A percentile compares a stretch with the other conserved stretches of the same genome.
These are phyloP conservation scores for Nannobrachium achirus DNA, from an alignment of 2,113 vertebrate species.

Conservation along the genomic window DNA sequence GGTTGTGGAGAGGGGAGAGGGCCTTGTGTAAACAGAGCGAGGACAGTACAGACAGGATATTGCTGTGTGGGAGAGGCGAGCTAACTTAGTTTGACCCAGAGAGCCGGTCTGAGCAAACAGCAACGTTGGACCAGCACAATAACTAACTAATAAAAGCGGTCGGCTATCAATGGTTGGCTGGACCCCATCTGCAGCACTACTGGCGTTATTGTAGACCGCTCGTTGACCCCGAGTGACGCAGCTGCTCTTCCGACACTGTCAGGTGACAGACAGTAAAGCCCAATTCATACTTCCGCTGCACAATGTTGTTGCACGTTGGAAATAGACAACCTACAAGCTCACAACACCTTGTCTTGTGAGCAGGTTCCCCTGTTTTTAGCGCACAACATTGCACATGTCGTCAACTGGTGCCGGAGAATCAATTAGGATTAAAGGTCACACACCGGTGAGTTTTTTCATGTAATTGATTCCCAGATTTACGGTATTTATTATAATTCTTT, in stretches of 20 bases:
- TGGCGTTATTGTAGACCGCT: conserved; percentile 32
- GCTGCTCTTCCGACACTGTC: conserved; percentile 26
- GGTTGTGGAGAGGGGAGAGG: not conserved
- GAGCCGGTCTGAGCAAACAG: conserved; percentile 41
- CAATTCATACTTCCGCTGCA: too few species aligned
- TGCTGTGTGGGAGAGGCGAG: not conserved
- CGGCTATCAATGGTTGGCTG: conserved; percentile 16
- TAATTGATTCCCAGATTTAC: too few species aligned
- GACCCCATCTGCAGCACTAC: conserved; percentile 4
- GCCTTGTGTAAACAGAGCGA: conserved; percentile 39
- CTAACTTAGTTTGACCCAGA: conserved; percentile 25
- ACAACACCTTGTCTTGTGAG: too few species aligned
- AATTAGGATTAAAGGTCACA: too few species aligned
- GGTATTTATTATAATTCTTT: too few species aligned
- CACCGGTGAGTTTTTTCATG: too few species aligned
- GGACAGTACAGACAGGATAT: conserved; percentile 17
- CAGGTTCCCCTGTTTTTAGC: too few species aligned
- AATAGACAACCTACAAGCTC: too few species aligned
- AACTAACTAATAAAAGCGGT: conserved; percentile 30
- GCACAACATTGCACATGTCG: too few species aligned
- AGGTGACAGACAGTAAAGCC: too few species aligned
- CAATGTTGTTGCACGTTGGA: too few species aligned
- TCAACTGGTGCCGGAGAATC: too few species aligned
- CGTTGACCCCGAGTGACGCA: conserved; percentile 41
- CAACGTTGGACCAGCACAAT: conserved; percentile 24